Percentiles rank a stretch among this genome's conserved stretches.
Evolutionary conservation across 2,113 vertebrate genomes (phyloP).

Genomic region (Otolemur garnettii): DNA sequence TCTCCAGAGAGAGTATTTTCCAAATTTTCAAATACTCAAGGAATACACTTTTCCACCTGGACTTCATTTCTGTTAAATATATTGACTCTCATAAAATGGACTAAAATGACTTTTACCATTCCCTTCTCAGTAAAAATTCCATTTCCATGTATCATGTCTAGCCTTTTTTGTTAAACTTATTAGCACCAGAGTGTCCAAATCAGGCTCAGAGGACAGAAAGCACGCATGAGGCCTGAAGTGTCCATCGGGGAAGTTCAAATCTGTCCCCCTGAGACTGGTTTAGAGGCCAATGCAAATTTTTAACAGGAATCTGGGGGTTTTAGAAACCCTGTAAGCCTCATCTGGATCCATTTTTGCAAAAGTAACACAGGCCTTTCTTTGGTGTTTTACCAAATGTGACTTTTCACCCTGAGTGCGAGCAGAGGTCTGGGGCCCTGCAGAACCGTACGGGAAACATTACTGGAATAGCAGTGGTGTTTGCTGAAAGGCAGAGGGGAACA

Average conservation of each 20-base stretch:
- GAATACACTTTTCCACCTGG: conserved; percentile 53
- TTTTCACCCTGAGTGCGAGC: conserved; percentile 68
- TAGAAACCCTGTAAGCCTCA: conserved; percentile 44
- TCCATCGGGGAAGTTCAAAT: conserved; percentile 57
- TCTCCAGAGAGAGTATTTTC: conserved; percentile 61
- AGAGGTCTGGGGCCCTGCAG: background rate
- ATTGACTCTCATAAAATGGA: conserved; percentile 66
- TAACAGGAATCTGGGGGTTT: conserved; percentile 43
- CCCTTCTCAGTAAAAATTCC: conserved; percentile 76
- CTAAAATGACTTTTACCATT: conserved; percentile 52
- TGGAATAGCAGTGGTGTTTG: background rate
- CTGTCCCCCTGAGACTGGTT: background rate
- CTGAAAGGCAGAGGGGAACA: background rate
- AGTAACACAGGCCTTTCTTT: conserved; percentile 27
- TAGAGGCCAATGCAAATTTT: conserved; percentile 28
- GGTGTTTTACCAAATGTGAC: conserved; percentile 56
- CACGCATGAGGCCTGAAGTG: background rate
- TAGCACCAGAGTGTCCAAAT: conserved; percentile 29
- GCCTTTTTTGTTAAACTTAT: conserved; percentile 67
- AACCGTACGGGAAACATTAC: conserved; percentile 21
- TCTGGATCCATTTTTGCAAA: conserved; percentile 65
- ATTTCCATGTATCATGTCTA: conserved; percentile 55
- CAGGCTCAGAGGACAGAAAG: conserved; percentile 57
- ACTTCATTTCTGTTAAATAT: conserved; percentile 75
- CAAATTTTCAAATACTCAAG: conserved; percentile 52